A percentile compares a stretch with the other conserved stretches of the same genome.
phyloP scores from a whole-genome alignment of 2,797 vertebrate species.

The Tamandua tetradactyla region DNA sequence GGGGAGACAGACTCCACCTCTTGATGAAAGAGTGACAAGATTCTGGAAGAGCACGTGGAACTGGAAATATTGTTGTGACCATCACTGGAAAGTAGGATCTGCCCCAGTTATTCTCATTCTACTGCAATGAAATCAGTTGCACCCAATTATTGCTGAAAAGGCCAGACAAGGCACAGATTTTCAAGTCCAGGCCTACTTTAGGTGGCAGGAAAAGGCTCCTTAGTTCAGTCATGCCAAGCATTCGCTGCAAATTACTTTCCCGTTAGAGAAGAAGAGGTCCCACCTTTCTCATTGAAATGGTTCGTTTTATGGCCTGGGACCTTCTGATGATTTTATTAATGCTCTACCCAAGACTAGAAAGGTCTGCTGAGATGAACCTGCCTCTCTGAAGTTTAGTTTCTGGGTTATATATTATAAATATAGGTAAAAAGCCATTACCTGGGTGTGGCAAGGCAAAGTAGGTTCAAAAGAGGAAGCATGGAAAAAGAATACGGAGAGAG shows the following conservation, averaged over 20 bases:
- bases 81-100: not conserved
- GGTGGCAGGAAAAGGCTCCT: not conserved
- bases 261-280: not conserved
- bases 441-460: not conserved
- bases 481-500: not conserved
- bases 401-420: not conserved
- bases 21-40: not conserved
- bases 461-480: not conserved
- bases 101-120: not conserved
- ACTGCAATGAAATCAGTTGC: not conserved
- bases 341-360: constrained; percentile 4
- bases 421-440: not conserved
- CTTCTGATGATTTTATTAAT: constrained; percentile 8
- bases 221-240: not conserved
- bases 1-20: not conserved
- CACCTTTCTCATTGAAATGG: not conserved
- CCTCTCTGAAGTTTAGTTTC: not conserved
- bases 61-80: not conserved
- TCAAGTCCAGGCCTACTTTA: not conserved
- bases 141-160: not conserved
- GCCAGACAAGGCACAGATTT: not conserved
- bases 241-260: not conserved
- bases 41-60: not conserved
- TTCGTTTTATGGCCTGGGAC: not conserved
- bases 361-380: not conserved